Evolutionary conservation across 1,140 invertebrate genomes (phyloP).

Genomic region (Himalopsyche phryganea): DNA sequence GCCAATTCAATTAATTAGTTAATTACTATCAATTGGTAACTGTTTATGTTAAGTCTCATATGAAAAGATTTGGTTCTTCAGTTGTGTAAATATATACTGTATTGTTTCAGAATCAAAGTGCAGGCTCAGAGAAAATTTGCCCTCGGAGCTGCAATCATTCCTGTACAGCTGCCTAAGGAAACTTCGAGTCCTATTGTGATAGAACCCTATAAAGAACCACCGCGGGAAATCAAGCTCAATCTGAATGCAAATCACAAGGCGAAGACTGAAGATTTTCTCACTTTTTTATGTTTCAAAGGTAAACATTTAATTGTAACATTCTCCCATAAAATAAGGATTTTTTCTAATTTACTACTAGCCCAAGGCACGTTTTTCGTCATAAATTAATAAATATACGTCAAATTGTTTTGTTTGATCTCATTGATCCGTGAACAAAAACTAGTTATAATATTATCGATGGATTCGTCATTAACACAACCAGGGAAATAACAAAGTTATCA

Average conservation of each 20-base stretch:
- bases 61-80: too few relatives aligned
- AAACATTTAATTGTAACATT: constrained; percentile 38
- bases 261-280: constrained; percentile 84
- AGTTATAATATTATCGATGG: too few relatives aligned
- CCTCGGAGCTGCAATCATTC: constrained; percentile 61
- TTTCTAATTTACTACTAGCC: background rate
- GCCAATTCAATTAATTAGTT: too few relatives aligned
- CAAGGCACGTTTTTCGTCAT: too few relatives aligned
- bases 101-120: constrained; percentile 66
- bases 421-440: too few relatives aligned
- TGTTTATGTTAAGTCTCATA: too few relatives aligned
- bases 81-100: too few relatives aligned
- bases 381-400: too few relatives aligned
- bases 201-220: constrained; percentile 52
- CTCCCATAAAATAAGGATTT: background rate
- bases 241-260: constrained; percentile 60
- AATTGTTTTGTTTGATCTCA: too few relatives aligned
- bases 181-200: constrained; percentile 33
- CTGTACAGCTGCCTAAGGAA: constrained; percentile 37
- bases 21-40: too few relatives aligned
- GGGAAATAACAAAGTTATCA: too few relatives aligned
- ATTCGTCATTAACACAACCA: too few relatives aligned
- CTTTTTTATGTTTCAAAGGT: constrained; percentile 83
- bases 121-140: constrained; percentile 91
- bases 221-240: constrained; percentile 56